Evolutionary conservation across 2,797 vertebrate species (phyloP).

Genomic region (Pachyuromys duprasi): DNA sequence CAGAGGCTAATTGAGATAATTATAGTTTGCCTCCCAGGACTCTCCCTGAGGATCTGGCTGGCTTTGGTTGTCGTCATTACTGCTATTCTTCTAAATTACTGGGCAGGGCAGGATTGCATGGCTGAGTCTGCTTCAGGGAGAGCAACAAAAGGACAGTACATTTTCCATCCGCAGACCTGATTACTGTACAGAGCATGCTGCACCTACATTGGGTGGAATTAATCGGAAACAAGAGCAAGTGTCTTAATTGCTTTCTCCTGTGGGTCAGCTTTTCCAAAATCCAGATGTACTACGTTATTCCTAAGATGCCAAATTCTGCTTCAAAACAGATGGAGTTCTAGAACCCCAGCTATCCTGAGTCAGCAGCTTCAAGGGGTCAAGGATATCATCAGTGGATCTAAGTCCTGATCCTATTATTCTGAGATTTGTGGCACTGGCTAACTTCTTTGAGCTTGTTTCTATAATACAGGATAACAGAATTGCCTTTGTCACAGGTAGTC

Average conservation of each 20-base stretch:
- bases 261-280: neutral
- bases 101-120: conserved; percentile 36
- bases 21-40: conserved; percentile 54
- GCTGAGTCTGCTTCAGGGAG: neutral
- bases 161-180: neutral
- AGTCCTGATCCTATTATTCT: neutral
- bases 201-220: neutral
- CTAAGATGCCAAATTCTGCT: neutral
- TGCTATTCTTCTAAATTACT: conserved; percentile 57
- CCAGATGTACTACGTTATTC: neutral
- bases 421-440: neutral
- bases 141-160: fast-evolving
- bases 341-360: neutral
- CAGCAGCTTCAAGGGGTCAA: neutral
- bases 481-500: fast-evolving
- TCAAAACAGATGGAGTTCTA: neutral
- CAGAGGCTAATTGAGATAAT: conserved; percentile 67
- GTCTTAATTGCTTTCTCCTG: neutral
- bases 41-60: conserved; percentile 43
- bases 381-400: neutral
- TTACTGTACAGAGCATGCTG: neutral
- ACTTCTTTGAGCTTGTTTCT: neutral
- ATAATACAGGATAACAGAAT: neutral
- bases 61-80: conserved; percentile 43
- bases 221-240: neutral